Conservation (phyloP, 2,797 vertebrate genomes). For the Phoeniculus purpureus region DNA sequence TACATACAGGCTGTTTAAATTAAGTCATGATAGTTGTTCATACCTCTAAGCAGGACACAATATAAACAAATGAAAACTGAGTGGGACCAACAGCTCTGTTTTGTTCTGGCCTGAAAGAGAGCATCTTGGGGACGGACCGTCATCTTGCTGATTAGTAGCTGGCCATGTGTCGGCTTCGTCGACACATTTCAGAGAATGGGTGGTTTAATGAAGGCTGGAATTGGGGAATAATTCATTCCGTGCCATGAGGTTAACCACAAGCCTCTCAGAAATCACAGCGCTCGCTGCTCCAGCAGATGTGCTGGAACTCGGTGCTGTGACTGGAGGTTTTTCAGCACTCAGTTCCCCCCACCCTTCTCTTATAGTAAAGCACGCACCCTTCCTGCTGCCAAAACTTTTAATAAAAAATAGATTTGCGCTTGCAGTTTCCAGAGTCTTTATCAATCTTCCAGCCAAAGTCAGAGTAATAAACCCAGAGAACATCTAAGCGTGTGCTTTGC, state of each 20-base stretch:
- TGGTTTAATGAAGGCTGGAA: slow-evolving; percentile 74
- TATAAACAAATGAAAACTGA: background rate
- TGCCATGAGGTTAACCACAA: slow-evolving; percentile 79
- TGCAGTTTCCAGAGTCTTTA: slow-evolving; percentile 70
- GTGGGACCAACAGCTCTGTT: background rate
- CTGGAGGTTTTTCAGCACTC: slow-evolving; percentile 78
- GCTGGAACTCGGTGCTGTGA: slow-evolving; percentile 71
- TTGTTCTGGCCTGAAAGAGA: background rate
- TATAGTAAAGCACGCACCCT: slow-evolving; percentile 52
- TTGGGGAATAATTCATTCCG: slow-evolving; percentile 66
- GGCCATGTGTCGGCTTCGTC: slow-evolving; percentile 56
- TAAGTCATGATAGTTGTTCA: background rate
- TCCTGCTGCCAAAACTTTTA: slow-evolving; percentile 50
- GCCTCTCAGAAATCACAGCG: slow-evolving; percentile 74
- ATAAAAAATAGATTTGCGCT: slow-evolving; percentile 61
- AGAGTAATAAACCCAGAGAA: slow-evolving; percentile 63
- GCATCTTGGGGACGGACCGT: background rate
- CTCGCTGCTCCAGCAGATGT: slow-evolving; percentile 84
- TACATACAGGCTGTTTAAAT: slow-evolving; percentile 23
- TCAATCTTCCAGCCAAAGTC: slow-evolving; percentile 71
- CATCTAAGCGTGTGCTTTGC: slow-evolving; percentile 48
- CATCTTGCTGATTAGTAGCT: slow-evolving; percentile 25
- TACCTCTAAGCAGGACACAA: slow-evolving; percentile 35
- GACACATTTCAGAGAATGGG: slow-evolving; percentile 68
- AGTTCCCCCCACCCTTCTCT: slow-evolving; percentile 38